A percentile compares a stretch with the other conserved stretches of the same genome.
Evolutionary conservation across 2,797 vertebrate genomes (phyloP).

Genomic region (Rhynchotus rufescens): DNA sequence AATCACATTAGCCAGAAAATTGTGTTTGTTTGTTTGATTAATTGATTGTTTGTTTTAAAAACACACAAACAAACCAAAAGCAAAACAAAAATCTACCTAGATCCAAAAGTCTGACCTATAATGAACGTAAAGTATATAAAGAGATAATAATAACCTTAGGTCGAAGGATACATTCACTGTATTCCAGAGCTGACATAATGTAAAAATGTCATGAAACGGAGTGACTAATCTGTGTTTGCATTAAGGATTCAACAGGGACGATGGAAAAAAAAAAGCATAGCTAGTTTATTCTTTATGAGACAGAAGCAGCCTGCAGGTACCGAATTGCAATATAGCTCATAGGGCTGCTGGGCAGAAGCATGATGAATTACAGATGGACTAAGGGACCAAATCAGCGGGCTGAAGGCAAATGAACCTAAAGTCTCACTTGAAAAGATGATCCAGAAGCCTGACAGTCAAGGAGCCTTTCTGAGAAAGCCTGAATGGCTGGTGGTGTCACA

Average conservation of each 20-base stretch:
- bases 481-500: neutral
- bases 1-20: conserved; percentile 15
- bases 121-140: neutral
- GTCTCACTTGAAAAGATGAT: neutral
- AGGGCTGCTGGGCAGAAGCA: neutral
- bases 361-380: neutral
- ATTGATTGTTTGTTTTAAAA: neutral
- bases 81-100: neutral
- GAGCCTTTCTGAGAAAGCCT: neutral
- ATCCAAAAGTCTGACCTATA: neutral
- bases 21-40: neutral
- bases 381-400: neutral
- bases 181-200: neutral
- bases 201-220: neutral
- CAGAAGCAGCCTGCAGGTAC: neutral
- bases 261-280: neutral
- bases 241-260: neutral
- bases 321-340: neutral
- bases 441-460: neutral
- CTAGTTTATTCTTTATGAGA: neutral
- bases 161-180: neutral
- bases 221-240: neutral
- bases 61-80: neutral
- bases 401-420: neutral
- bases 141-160: neutral